Base-by-base conservation (phyloP, 1,140 invertebrate genomes). In the Leguminivora glycinivorella region DNA sequence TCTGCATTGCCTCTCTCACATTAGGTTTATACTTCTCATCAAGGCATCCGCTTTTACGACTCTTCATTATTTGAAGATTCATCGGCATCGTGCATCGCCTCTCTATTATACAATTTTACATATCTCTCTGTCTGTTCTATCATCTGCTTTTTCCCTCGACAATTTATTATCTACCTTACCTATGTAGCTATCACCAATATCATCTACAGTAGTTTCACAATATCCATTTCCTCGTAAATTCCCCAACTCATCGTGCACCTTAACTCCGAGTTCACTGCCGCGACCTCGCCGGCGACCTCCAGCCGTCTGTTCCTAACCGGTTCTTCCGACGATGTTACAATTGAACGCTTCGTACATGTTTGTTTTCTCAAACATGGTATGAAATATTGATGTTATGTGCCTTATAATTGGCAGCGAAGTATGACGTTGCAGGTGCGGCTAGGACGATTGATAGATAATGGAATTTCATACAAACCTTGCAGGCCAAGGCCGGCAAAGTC, bases 241-340 rank as follows among this genome's bases (percentile, higher is more conserved):
- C 24, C 56, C 24, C 56, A 26, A 60, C 14, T n/a, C 19, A 52
- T 9, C 47, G 7, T 52, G 47, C 47, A 58, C 58, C 26, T 34
- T 29, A 63, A 29, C 29, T 29, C 58, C 0, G 58, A 63, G 58
- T 63, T 63, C 58, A 63, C 58, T 63, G 58, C 58, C 58, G 58
- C 58, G 58, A 63, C 58, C 58, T 63, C 58, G 25, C 25, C 7
- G 58, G 58, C 58, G 58, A 63, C 58, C 58, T 63, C 58, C 58
- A 63, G 58, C 58, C 58, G 58, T 63, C 58, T 63, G 58, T 29
- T 63, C 26, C 25, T 22, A 63, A 63, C 58, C 58, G 58, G 58
- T 63, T 63, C 25, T 7, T 63, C n/a, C 14, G 9, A 19, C 58
- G n/a, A 63, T 63, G 17, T 63, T 63, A 26, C 58, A 63, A 63